A percentile compares a stretch with the other conserved stretches of the same genome.
Evolutionary conservation across 2,888 invertebrate species (phyloP).

Genomic region (Carcina quercana): DNA sequence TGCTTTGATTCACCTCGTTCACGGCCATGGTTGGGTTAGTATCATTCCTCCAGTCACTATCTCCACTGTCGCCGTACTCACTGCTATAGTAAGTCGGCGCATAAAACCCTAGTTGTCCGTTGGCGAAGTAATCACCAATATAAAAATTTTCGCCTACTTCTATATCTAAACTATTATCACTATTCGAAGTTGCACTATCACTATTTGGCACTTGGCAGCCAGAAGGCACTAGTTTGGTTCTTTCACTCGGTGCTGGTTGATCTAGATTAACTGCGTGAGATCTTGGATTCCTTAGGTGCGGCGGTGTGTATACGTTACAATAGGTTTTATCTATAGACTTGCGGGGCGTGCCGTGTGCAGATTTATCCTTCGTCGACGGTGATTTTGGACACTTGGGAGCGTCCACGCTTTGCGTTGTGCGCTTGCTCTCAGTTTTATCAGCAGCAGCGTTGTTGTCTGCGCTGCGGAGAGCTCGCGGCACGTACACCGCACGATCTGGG

Average conservation of each 20-base stretch:
- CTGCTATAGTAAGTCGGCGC: constrained; percentile 52
- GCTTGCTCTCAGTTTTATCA: constrained; percentile 22
- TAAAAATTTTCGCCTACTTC: constrained; percentile 63
- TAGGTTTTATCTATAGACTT: constrained; percentile 56
- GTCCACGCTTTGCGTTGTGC: constrained; percentile 34
- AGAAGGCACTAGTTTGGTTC: constrained; percentile 55
- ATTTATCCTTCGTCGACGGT: constrained; percentile 50
- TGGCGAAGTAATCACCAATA: constrained; percentile 68
- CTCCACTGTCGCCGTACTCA: constrained; percentile 38
- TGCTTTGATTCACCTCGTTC: constrained; percentile 48
- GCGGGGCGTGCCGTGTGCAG: constrained; percentile 50
- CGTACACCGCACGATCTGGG: constrained; percentile 86
- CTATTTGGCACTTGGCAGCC: constrained; percentile 69
- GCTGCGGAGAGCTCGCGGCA: constrained; percentile 79
- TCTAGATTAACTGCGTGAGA: constrained; percentile 50
- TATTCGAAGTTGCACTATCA: constrained; percentile 65
- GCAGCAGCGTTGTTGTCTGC: constrained; percentile 29
- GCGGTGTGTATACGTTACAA: constrained; percentile 70
- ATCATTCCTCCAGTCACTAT: constrained; percentile 47
- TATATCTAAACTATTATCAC: constrained; percentile 61
- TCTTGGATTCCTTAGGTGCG: constrained; percentile 58
- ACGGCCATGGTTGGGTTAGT: constrained; percentile 54
- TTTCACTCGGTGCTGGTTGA: constrained; percentile 36
- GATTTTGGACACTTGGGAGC: constrained; percentile 48
- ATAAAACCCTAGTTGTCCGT: constrained; percentile 63